Percentiles rank a stretch among this genome's conserved stretches.
These are phyloP conservation scores for Drosophila serrata DNA, from an alignment of 1,140 invertebrate genomes.

Conservation along the genomic window DNA sequence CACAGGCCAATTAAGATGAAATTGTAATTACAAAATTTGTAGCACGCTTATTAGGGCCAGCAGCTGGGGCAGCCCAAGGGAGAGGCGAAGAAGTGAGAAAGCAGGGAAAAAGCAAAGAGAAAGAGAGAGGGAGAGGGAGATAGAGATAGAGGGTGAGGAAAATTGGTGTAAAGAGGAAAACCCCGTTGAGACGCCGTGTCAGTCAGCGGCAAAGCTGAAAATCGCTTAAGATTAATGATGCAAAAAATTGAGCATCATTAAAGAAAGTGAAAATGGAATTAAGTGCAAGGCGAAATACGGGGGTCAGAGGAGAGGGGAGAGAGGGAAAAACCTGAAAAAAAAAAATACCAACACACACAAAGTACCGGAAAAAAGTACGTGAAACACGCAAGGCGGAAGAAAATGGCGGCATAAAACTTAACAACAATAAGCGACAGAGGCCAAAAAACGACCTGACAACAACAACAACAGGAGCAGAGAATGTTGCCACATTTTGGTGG, in stretches of 20 bases:
- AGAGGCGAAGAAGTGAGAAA: background rate
- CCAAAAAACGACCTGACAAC: constrained; percentile 68
- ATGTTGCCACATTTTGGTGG: constrained; percentile 17
- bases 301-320: too few relatives aligned
- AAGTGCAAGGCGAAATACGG: constrained; percentile 58
- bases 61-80: constrained; percentile 25
- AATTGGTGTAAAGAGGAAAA: constrained; percentile 5
- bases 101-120: background rate
- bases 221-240: constrained; percentile 81
- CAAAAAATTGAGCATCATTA: constrained; percentile 82
- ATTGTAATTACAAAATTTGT: constrained; percentile 51
- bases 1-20: constrained; percentile 22
- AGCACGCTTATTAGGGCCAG: constrained; percentile 42
- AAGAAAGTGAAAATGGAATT: constrained; percentile 83
- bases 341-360: background rate
- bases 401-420: constrained; percentile 77
- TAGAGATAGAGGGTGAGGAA: too few relatives aligned
- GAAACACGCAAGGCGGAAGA: constrained; percentile 69
- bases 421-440: constrained; percentile 66
- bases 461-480: constrained; percentile 25
- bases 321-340: background rate
- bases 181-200: constrained; percentile 53
- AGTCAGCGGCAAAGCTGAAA: constrained; percentile 75
- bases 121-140: too few relatives aligned
- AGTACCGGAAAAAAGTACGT: constrained; percentile 35